phyloP scores from a whole-genome alignment of 1,140 invertebrate genomes.

The Whitmania pigra region DNA sequence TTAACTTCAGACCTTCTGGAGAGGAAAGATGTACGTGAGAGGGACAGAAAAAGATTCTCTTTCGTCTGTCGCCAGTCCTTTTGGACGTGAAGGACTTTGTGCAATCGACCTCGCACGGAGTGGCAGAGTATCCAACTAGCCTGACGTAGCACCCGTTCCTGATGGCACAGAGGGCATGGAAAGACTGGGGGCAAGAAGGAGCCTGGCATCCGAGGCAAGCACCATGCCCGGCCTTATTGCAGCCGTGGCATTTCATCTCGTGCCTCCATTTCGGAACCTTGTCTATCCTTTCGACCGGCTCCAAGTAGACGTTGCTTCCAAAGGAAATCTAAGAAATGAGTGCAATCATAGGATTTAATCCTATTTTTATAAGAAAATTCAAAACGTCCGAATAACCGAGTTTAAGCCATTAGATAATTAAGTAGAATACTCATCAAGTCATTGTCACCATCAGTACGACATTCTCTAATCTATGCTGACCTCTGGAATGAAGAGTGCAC shows the following conservation, averaged over 20 bases:
- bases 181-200: conserved; percentile 71
- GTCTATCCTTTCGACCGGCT: conserved; percentile 89
- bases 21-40: background rate
- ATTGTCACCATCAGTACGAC: background rate
- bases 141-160: conserved; percentile 87
- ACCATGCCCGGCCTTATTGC: conserved; percentile 79
- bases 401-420: background rate
- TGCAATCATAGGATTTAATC: background rate
- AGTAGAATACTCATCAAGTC: background rate
- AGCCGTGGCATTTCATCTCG: conserved; percentile 88
- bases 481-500: conserved; percentile 96
- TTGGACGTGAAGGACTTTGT: background rate
- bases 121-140: conserved; percentile 53
- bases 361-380: too few species aligned
- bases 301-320: conserved; percentile 74
- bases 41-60: conserved; percentile 1
- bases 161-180: conserved; percentile 91
- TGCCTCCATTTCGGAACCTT: conserved; percentile 73
- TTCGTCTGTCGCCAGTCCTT: conserved; percentile 1
- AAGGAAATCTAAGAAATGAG: conserved; percentile 45
- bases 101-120: background rate
- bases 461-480: conserved; percentile 49
- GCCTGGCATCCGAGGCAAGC: conserved; percentile 97
- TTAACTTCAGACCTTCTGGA: too few species aligned
- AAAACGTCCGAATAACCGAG: background rate